Percentiles rank a stretch among this genome's conserved stretches.
phyloP scores from a whole-genome alignment of 2,113 vertebrate genomes.

The Thryonomys swinderianus region DNA sequence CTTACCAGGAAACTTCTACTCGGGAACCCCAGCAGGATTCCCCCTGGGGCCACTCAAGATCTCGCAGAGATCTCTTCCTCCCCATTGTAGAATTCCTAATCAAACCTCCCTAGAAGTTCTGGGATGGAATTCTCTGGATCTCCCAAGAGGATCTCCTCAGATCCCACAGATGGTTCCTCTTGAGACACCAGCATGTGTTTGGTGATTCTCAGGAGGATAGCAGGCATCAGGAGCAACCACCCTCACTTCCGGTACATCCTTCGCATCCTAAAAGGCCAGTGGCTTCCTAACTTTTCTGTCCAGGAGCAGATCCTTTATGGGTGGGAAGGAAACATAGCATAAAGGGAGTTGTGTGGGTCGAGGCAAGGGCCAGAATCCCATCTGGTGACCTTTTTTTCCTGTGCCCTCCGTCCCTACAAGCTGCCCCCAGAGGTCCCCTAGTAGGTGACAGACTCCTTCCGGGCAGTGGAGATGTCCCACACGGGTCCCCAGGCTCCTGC shows the following conservation, averaged over 20 bases:
- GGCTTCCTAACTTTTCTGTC: neutral
- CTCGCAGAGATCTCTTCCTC: neutral
- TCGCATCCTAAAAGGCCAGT: neutral
- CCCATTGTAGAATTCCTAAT: neutral
- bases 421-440: neutral
- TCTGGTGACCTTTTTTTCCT: neutral
- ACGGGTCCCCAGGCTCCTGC: too few relatives aligned
- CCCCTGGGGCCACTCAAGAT: neutral
- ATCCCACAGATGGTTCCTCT: neutral
- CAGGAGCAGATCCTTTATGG: neutral
- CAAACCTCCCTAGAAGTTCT: neutral
- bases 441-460: neutral
- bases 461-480: neutral
- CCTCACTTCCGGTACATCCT: neutral
- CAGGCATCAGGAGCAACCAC: neutral
- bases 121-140: neutral
- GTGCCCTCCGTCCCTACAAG: neutral
- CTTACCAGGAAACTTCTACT: neutral
- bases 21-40: neutral
- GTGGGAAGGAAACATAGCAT: neutral
- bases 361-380: neutral
- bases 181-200: neutral
- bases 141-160: neutral
- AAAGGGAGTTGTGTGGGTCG: neutral
- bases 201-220: neutral